Conservation (phyloP, 1,140 invertebrate species). For the Procambarus virginalis region DNA sequence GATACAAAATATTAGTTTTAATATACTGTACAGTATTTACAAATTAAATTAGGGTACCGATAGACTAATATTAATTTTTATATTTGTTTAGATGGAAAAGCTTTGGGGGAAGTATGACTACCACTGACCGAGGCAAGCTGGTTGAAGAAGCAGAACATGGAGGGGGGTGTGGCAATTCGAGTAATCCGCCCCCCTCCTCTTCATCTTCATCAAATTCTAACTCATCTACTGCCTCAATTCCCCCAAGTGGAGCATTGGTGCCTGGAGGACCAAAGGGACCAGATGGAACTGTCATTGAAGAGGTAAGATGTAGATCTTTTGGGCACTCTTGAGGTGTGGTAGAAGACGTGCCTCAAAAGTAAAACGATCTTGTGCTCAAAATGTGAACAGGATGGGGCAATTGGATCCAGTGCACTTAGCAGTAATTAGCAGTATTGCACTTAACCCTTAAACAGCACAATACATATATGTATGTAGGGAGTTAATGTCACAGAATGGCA, state of each 20-base stretch:
- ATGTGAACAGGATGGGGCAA: too few species aligned
- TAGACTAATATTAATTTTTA: not conserved
- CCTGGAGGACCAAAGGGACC: slow-evolving; percentile 70
- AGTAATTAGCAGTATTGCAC: too few species aligned
- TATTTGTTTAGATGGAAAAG: slow-evolving; percentile 38
- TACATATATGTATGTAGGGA: too few species aligned
- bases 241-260: slow-evolving; percentile 67
- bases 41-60: not conserved
- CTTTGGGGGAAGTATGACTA: slow-evolving; percentile 47
- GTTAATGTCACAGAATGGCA: too few species aligned
- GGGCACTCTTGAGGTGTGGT: too few species aligned
- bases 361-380: too few species aligned
- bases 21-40: too few species aligned
- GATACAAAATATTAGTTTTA: too few species aligned
- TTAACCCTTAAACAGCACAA: too few species aligned
- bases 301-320: slow-evolving; percentile 33
- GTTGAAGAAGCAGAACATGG: slow-evolving; percentile 52
- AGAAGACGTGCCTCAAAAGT: too few species aligned
- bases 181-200: slow-evolving; percentile 35
- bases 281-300: slow-evolving; percentile 70
- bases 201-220: slow-evolving; percentile 46
- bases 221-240: slow-evolving; percentile 51
- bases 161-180: slow-evolving; percentile 30
- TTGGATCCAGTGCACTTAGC: too few species aligned
- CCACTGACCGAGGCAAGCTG: slow-evolving; percentile 52